A percentile compares a stretch with the other conserved stretches of the same genome.
phyloP scores from a whole-genome alignment of 2,113 vertebrate species.

The Pelmatolapia mariae region DNA sequence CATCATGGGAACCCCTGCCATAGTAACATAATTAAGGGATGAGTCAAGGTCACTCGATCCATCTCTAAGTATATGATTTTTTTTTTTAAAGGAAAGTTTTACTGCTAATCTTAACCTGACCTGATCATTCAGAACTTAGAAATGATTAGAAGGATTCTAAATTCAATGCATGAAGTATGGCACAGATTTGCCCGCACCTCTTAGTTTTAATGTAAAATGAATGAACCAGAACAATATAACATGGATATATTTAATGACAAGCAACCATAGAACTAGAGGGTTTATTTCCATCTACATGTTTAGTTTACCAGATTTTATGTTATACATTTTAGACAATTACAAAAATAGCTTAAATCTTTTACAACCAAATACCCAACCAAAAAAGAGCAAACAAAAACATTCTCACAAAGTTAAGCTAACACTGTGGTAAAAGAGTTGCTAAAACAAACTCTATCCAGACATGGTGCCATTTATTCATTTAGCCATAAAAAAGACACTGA shows the following conservation, averaged over 20 bases:
- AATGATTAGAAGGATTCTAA: background rate
- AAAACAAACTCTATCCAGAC: conserved; percentile 43
- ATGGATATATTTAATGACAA: conserved; percentile 26
- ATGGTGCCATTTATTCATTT: background rate
- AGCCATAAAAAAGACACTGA: conserved; percentile 25
- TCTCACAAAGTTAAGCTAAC: conserved; percentile 51
- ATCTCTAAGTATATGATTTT: background rate
- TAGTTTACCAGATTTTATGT: conserved; percentile 54
- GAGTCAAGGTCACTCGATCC: background rate
- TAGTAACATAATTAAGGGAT: background rate
- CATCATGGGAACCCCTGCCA: background rate
- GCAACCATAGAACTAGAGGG: conserved; percentile 10
- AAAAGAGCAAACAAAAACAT: conserved; percentile 7
- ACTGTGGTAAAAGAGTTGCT: conserved; percentile 41
- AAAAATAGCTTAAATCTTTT: conserved; percentile 74
- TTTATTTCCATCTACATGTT: conserved; percentile 63
- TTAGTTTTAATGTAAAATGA: background rate
- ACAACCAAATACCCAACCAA: conserved; percentile 63
- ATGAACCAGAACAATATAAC: background rate
- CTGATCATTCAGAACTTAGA: background rate
- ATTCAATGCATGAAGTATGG: background rate
- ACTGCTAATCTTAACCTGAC: background rate
- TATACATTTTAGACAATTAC: conserved; percentile 62
- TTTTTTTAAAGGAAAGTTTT: background rate
- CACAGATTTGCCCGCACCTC: background rate